A percentile compares a stretch with the other conserved stretches of the same genome.
Evolutionary conservation across 2,797 vertebrate genomes (phyloP).

Genomic region (Hippocampus kuda): DNA sequence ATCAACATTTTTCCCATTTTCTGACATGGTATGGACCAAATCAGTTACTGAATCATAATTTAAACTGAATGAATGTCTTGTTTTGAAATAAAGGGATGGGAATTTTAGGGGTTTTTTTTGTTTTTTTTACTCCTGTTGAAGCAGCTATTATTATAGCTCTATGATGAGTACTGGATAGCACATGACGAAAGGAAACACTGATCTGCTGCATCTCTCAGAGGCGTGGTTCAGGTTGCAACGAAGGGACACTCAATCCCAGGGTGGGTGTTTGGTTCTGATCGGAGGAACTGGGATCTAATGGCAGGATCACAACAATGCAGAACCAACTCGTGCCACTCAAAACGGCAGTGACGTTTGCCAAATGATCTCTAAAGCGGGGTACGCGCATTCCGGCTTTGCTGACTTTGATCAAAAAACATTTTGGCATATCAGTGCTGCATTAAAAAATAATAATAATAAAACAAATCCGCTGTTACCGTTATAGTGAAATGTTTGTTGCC

Average conservation of each 20-base stretch:
- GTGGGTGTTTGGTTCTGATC: slow-evolving; percentile 57
- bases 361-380: neutral
- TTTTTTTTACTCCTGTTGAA: no score
- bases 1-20: no score
- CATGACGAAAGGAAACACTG: slow-evolving; percentile 43
- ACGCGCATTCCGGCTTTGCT: no score
- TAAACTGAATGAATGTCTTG: no score
- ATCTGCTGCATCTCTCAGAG: slow-evolving; percentile 37
- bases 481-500: neutral
- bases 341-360: neutral
- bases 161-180: slow-evolving; percentile 11
- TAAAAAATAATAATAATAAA: neutral
- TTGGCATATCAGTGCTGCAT: neutral
- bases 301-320: slow-evolving; percentile 38
- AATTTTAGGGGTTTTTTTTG: no score
- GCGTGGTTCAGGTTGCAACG: slow-evolving; percentile 53
- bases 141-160: no score
- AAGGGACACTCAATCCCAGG: slow-evolving; percentile 51
- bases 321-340: slow-evolving; percentile 15
- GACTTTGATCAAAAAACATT: no score
- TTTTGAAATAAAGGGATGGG: no score
- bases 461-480: neutral
- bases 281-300: slow-evolving; percentile 53
- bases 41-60: no score
- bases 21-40: no score